Percentiles rank a stretch among this genome's conserved stretches.
Evolutionary conservation across 2,888 invertebrate genomes (phyloP).

Genomic region (Lomographa bimaculata): DNA sequence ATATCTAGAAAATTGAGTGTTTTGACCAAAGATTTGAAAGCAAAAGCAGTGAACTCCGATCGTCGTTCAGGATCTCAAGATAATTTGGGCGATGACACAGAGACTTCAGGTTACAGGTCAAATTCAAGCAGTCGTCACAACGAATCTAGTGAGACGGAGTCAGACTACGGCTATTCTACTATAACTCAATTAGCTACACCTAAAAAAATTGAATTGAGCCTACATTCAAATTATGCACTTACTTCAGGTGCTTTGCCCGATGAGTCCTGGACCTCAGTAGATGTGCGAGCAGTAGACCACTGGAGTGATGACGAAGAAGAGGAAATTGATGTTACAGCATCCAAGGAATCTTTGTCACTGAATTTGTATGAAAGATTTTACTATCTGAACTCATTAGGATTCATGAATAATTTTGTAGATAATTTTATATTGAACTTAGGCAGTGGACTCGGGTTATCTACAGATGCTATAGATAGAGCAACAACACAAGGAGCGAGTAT

Average conservation of each 20-base stretch:
- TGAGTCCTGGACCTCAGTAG: constrained; percentile 74
- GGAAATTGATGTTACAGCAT: constrained; percentile 49
- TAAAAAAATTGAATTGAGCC: constrained; percentile 75
- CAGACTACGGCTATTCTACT: constrained; percentile 85
- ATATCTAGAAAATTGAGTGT: constrained; percentile 51
- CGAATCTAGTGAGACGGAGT: constrained; percentile 80
- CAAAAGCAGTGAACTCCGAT: constrained; percentile 22
- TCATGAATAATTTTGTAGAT: constrained; percentile 87
- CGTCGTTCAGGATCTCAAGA: constrained; percentile 24
- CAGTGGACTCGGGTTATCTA: constrained; percentile 80
- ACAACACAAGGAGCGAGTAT: constrained; percentile 87
- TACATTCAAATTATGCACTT: constrained; percentile 58
- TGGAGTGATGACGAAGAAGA: constrained; percentile 73
- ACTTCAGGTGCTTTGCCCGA: constrained; percentile 78
- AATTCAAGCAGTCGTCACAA: constrained; percentile 69
- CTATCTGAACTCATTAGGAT: constrained; percentile 86
- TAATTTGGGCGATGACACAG: constrained; percentile 60
- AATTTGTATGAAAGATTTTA: constrained; percentile 71
- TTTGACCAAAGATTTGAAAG: constrained; percentile 43
- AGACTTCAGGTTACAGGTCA: constrained; percentile 83
- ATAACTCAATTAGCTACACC: constrained; percentile 85
- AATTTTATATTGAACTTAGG: constrained; percentile 85
- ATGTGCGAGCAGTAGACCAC: constrained; percentile 61
- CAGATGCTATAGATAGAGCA: constrained; percentile 78
- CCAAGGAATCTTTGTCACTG: constrained; percentile 55